Conservation (phyloP, 2,888 invertebrate species). For the Entomobrya proxima region DNA sequence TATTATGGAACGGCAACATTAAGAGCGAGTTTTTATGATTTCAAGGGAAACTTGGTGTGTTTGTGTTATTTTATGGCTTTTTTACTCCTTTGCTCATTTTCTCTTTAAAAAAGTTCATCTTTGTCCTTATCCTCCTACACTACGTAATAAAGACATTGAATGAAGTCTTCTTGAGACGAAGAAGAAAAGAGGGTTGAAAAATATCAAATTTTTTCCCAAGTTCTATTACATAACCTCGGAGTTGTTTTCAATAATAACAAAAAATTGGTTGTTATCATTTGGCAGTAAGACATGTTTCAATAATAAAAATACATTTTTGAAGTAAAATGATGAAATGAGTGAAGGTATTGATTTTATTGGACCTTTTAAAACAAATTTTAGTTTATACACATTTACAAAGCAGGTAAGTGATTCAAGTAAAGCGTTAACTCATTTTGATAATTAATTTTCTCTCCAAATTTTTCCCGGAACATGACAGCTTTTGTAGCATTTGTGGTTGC, state of each 20-base stretch:
- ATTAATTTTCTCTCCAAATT: background rate
- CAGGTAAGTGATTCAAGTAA: no score
- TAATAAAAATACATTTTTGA: background rate
- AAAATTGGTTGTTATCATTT: background rate
- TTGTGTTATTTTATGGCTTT: slow-evolving; percentile 27
- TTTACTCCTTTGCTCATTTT: background rate
- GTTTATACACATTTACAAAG: no score
- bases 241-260: slow-evolving; percentile 28
- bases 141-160: background rate
- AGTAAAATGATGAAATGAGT: background rate
- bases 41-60: background rate
- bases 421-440: no score
- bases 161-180: background rate
- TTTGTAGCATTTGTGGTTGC: no score
- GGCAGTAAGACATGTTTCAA: background rate
- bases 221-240: background rate
- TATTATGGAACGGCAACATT: background rate
- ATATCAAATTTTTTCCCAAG: background rate
- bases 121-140: background rate
- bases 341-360: no score
- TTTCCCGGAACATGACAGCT: no score
- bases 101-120: background rate
- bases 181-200: background rate
- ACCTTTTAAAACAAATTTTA: no score
- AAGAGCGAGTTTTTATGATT: no score